Percentiles rank a stretch among this genome's conserved stretches.
These are phyloP conservation scores for Melanotaenia duboulayi DNA, from an alignment of 2,113 vertebrate species.

Conservation along the genomic window DNA sequence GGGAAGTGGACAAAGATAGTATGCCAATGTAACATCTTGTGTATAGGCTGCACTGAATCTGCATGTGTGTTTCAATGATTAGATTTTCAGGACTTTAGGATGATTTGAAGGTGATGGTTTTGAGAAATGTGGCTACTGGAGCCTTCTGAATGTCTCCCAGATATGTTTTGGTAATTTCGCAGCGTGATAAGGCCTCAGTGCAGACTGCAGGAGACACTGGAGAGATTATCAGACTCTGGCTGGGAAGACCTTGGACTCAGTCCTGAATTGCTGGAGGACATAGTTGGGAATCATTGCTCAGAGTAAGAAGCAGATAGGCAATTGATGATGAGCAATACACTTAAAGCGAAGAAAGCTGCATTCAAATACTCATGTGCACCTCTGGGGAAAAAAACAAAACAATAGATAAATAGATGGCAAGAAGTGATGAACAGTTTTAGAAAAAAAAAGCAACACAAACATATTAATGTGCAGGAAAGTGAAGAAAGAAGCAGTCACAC, in stretches of 20 bases:
- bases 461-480: constrained; percentile 2
- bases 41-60: no score
- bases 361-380: no score
- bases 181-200: no score
- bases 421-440: no score
- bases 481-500: not conserved
- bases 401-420: no score
- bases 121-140: not conserved
- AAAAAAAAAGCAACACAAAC: not conserved
- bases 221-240: not conserved
- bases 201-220: not conserved
- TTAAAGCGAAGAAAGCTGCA: no score
- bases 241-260: not conserved
- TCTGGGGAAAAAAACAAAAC: no score
- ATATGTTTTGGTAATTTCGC: not conserved
- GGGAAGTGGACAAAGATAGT: no score
- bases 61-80: no score
- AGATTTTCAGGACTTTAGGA: not conserved
- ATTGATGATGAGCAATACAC: no score
- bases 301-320: not conserved
- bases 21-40: no score
- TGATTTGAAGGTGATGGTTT: not conserved
- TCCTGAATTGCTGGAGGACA: not conserved
- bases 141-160: not conserved
- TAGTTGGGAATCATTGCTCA: not conserved